Conservation (phyloP, 2,113 vertebrate genomes). For the Mellivora capensis region DNA sequence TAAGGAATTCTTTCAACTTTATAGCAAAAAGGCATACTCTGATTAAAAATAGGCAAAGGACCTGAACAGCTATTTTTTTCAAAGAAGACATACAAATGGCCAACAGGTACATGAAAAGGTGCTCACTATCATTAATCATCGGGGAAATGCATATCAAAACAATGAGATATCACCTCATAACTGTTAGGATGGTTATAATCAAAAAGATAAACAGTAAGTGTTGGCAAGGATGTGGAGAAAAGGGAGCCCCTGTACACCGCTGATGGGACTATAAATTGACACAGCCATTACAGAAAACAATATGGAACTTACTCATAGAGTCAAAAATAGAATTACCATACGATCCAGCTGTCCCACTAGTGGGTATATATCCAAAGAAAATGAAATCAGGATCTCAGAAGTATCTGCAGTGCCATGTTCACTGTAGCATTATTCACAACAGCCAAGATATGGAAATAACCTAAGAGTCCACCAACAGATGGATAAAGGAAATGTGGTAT, state of each 20-base stretch:
- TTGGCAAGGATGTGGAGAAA: background rate
- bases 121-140: background rate
- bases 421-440: background rate
- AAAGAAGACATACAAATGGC: background rate
- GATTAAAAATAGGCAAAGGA: background rate
- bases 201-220: background rate
- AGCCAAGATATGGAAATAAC: background rate
- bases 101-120: background rate
- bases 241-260: background rate
- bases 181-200: background rate
- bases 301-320: background rate
- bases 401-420: background rate
- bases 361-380: background rate
- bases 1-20: background rate
- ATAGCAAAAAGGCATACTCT: background rate
- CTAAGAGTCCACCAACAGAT: background rate
- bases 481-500: background rate
- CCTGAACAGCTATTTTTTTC: background rate
- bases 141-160: background rate
- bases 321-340: background rate
- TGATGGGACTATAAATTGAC: background rate
- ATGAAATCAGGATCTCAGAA: background rate
- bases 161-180: background rate
- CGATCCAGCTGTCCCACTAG: background rate
- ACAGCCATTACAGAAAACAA: background rate